Conservation (phyloP, 2,888 invertebrate genomes). For the Leptinotarsa juncta region DNA sequence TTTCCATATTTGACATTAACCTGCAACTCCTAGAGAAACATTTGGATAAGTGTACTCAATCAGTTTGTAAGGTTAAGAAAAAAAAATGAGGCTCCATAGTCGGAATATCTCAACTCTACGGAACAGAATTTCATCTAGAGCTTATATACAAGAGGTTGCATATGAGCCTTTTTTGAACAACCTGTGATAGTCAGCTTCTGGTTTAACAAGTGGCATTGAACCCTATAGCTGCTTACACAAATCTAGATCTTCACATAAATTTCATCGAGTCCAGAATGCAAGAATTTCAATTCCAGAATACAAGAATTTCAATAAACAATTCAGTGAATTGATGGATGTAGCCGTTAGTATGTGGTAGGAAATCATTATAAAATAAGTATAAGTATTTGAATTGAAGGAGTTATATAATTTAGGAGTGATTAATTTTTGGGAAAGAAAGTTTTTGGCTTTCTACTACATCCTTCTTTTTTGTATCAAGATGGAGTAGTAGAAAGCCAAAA, state of each 20-base stretch:
- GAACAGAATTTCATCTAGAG: slow-evolving; percentile 51
- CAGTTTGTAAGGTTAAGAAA: slow-evolving; percentile 70
- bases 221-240: slow-evolving; percentile 78
- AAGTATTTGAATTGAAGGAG: no score
- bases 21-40: slow-evolving; percentile 77
- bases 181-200: slow-evolving; percentile 84
- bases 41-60: slow-evolving; percentile 79
- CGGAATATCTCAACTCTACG: slow-evolving; percentile 5
- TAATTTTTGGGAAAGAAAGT: no score
- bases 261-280: slow-evolving; percentile 76
- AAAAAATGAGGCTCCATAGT: slow-evolving; percentile 73
- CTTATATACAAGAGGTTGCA: slow-evolving; percentile 76
- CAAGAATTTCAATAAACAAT: slow-evolving; percentile 65
- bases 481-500: no score
- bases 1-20: slow-evolving; percentile 79
- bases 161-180: slow-evolving; percentile 80
- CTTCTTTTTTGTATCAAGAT: no score
- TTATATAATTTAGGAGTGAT: no score
- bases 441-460: no score
- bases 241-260: slow-evolving; percentile 77
- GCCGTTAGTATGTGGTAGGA: no score
- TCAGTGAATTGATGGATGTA: no score
- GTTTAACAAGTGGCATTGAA: slow-evolving; percentile 83
- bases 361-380: no score
- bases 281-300: slow-evolving; percentile 72